A percentile compares a stretch with the other conserved stretches of the same genome.
phyloP scores from a whole-genome alignment of 2,113 vertebrate genomes.

The Garra rufa region DNA sequence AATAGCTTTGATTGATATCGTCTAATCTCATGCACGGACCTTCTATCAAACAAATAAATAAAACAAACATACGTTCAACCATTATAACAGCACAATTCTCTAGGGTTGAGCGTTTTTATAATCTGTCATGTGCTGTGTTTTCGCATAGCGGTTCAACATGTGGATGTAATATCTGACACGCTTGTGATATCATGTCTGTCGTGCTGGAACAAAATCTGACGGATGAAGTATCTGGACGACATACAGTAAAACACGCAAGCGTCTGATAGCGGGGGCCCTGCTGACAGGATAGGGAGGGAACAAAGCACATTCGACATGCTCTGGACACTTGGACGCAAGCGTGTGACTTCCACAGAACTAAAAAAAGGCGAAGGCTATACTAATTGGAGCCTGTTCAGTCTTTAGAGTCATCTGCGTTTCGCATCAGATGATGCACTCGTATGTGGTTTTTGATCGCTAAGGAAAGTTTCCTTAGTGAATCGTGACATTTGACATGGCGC shows the following conservation, averaged over 20 bases:
- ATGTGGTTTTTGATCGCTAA: neutral
- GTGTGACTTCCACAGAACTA: conserved; percentile 36
- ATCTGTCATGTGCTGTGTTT: conserved; percentile 36
- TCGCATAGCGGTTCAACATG: conserved; percentile 34
- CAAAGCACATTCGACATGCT: conserved; percentile 11
- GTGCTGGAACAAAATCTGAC: conserved; percentile 48
- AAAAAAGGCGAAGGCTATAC: neutral
- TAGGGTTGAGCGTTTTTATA: conserved; percentile 9
- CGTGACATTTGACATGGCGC: conserved; percentile 6
- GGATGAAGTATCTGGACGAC: conserved; percentile 54
- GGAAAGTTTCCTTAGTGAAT: neutral
- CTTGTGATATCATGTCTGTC: conserved; percentile 44
- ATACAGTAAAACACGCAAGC: conserved; percentile 49
- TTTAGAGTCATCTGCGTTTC: conserved; percentile 13
- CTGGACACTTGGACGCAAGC: neutral
- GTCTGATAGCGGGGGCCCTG: conserved; percentile 26
- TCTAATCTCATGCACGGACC: conserved; percentile 68
- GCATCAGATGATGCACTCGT: conserved; percentile 26
- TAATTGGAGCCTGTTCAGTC: neutral
- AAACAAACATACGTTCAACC: conserved; percentile 32
- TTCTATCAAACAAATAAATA: conserved; percentile 49
- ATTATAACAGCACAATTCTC: conserved; percentile 17
- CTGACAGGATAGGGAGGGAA: neutral
- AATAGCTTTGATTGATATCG: conserved; percentile 62
- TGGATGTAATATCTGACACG: conserved; percentile 39